Evolutionary conservation across 1,140 invertebrate genomes (phyloP).

Genomic region (Goniozus legneri): DNA sequence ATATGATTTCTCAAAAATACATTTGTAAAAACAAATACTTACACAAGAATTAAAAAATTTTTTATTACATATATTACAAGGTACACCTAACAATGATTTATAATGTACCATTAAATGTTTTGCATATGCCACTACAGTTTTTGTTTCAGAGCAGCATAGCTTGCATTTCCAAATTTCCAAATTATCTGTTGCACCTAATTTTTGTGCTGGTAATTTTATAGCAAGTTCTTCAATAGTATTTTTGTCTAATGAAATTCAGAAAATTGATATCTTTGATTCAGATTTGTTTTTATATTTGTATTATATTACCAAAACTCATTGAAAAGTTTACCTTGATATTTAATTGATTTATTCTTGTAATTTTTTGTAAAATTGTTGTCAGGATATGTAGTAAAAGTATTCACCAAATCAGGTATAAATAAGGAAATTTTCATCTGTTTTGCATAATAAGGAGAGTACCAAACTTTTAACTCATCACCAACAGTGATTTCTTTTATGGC

Average conservation of each 20-base stretch:
- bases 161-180: slow-evolving; percentile 22
- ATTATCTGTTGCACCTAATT: slow-evolving; percentile 21
- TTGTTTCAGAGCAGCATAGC: slow-evolving; percentile 12
- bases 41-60: slow-evolving; percentile 18
- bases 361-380: too few relatives aligned
- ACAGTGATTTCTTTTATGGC: slow-evolving; percentile 54
- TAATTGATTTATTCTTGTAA: too few relatives aligned
- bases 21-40: background rate
- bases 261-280: slow-evolving; percentile 4
- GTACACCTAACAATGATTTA: slow-evolving; percentile 21
- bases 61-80: slow-evolving; percentile 22
- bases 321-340: too few relatives aligned
- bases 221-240: slow-evolving; percentile 16
- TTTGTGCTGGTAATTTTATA: slow-evolving; percentile 21
- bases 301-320: too few relatives aligned
- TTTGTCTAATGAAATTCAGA: slow-evolving; percentile 5
- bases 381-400: background rate
- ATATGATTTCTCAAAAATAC: background rate
- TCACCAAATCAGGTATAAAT: slow-evolving; percentile 12
- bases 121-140: slow-evolving; percentile 30
- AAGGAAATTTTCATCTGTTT: slow-evolving; percentile 45
- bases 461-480: slow-evolving; percentile 60
- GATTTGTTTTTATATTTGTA: too few relatives aligned
- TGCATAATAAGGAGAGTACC: slow-evolving; percentile 59
- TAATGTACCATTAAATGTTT: slow-evolving; percentile 40